Percentiles rank a stretch among this genome's conserved stretches.
phyloP scores from a whole-genome alignment of 1,140 invertebrate genomes.

The Ceratosolen fusciceps region DNA sequence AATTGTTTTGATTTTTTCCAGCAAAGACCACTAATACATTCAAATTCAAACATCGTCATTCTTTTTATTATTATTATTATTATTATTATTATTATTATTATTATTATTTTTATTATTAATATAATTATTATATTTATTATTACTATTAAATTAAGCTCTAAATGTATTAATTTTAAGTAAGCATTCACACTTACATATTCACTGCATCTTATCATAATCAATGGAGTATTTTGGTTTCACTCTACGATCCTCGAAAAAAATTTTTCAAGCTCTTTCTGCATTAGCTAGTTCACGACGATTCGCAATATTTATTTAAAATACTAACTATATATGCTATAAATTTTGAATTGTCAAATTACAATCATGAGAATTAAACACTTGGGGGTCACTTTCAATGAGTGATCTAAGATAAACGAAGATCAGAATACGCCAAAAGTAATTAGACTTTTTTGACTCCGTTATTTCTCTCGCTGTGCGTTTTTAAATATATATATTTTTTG shows the following conservation, averaged over 20 bases:
- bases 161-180: constrained; percentile 55
- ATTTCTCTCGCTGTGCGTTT: constrained; percentile 26
- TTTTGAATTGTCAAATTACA: constrained; percentile 28
- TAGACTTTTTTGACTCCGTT: neutral
- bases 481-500: constrained; percentile 16
- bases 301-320: constrained; percentile 17
- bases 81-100: too few species aligned
- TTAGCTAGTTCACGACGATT: constrained; percentile 47
- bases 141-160: constrained; percentile 48
- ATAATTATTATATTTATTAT: too few species aligned
- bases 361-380: constrained; percentile 35
- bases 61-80: constrained; percentile 27
- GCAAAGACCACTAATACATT: constrained; percentile 36
- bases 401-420: constrained; percentile 4
- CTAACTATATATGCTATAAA: constrained; percentile 40
- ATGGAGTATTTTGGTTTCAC: constrained; percentile 63
- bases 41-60: constrained; percentile 45
- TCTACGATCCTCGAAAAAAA: constrained; percentile 26
- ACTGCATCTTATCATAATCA: constrained; percentile 52
- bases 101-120: too few species aligned
- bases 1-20: constrained; percentile 55
- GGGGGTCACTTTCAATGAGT: constrained; percentile 11
- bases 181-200: constrained; percentile 50
- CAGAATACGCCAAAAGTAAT: neutral
- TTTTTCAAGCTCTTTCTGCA: constrained; percentile 30